Percentiles rank a stretch among this genome's conserved stretches.
phyloP scores from a whole-genome alignment of 2,797 vertebrate genomes.

The Sparidentex hasta region DNA sequence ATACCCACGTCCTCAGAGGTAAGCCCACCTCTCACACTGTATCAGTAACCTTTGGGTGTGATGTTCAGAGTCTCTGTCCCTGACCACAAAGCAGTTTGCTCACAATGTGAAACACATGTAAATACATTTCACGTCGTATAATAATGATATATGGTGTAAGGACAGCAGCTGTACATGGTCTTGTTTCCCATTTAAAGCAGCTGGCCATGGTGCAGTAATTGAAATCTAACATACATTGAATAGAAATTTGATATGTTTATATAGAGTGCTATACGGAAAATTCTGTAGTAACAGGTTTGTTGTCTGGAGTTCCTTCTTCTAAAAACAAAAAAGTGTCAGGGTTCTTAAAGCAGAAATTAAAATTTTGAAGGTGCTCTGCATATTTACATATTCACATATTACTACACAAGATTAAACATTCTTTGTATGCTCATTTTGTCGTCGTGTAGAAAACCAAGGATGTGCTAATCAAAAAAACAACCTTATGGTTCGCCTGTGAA shows the following conservation, averaged over 20 bases:
- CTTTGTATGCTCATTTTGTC: background rate
- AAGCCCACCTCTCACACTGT: constrained; percentile 29
- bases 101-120: constrained; percentile 20
- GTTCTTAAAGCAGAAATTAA: background rate
- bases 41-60: constrained; percentile 46
- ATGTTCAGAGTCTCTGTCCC: constrained; percentile 35
- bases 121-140: constrained; percentile 31
- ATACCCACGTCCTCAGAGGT: constrained; percentile 43
- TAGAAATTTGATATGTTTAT: background rate
- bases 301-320: background rate
- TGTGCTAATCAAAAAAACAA: no score
- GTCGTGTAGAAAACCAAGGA: background rate
- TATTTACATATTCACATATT: background rate
- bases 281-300: background rate
- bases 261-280: background rate
- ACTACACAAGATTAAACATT: background rate
- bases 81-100: constrained; percentile 37
- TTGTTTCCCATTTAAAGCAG: background rate
- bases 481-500: no score
- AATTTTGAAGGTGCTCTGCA: background rate
- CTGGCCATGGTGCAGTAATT: background rate
- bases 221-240: background rate
- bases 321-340: background rate
- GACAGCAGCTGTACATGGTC: constrained; percentile 6
- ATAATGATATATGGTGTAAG: background rate